Evolutionary conservation across 2,888 invertebrate species (phyloP).

Genomic region (Odontomyia ornata): DNA sequence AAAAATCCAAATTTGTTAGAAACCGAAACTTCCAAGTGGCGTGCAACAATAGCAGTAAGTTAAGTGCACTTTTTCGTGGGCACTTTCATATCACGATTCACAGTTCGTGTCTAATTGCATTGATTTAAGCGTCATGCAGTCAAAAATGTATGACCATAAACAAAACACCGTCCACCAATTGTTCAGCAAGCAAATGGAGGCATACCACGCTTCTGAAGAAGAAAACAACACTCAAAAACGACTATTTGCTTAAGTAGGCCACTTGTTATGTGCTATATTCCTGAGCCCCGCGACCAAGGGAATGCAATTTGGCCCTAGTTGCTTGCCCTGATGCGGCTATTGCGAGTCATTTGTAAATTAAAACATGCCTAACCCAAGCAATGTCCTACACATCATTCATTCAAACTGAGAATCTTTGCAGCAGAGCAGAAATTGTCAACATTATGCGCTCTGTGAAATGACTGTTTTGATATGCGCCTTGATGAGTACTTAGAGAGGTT

Average conservation of each 20-base stretch:
- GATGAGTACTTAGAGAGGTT: constrained; percentile 2
- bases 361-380: background rate
- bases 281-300: background rate
- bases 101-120: too few species aligned
- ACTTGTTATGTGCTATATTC: background rate
- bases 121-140: too few species aligned
- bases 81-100: too few species aligned
- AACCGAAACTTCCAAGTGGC: too few species aligned
- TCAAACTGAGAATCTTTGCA: background rate
- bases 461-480: constrained; percentile 8
- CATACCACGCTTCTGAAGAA: background rate
- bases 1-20: too few species aligned
- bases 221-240: background rate
- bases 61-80: too few species aligned
- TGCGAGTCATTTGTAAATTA: background rate
- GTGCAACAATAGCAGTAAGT: too few species aligned
- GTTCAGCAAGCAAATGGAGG: too few species aligned
- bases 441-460: background rate
- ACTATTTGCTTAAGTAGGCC: background rate
- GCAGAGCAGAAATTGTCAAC: background rate
- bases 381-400: background rate
- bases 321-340: background rate
- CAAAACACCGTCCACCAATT: too few species aligned
- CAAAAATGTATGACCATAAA: too few species aligned
- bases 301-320: background rate